Evolutionary conservation across 2,113 vertebrate genomes (phyloP).

Genomic region (Perca fluviatilis): DNA sequence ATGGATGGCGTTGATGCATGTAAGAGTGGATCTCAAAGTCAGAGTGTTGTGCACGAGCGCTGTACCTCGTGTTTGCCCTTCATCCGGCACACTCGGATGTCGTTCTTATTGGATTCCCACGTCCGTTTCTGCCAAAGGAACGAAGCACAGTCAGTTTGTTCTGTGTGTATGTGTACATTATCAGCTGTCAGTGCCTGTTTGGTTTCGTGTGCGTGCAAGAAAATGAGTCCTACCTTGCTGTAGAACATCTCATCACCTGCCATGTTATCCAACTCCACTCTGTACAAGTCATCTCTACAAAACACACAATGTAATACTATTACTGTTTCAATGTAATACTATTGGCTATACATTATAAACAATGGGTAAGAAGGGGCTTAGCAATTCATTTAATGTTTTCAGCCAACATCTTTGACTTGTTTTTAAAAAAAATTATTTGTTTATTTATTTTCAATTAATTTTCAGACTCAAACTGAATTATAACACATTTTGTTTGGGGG

Average conservation of each 20-base stretch:
- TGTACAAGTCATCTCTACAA: conserved; percentile 91
- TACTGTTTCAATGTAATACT: not conserved
- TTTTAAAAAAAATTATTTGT: not conserved
- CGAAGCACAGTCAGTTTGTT: not conserved
- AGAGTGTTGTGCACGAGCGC: conserved; percentile 3
- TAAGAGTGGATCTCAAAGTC: conserved; percentile 42
- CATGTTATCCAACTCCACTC: conserved; percentile 90
- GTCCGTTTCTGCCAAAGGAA: conserved; percentile 89
- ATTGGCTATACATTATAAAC: not conserved
- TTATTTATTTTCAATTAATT: not conserved
- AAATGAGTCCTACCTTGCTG: conserved; percentile 86
- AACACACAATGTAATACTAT: conserved; percentile 21
- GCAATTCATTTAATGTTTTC: no score
- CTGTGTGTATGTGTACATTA: not conserved
- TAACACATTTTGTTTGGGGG: not conserved
- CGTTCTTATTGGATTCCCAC: conserved; percentile 95
- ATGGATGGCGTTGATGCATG: conserved; percentile 40
- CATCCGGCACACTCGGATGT: conserved; percentile 96
- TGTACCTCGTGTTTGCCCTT: conserved; percentile 96
- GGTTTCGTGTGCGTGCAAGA: not conserved
- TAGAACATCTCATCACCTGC: conserved; percentile 89
- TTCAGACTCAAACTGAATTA: not conserved
- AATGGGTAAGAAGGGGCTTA: not conserved
- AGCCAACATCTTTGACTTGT: not conserved
- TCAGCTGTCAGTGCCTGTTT: not conserved